Percentiles rank a stretch among this genome's conserved stretches.
These are phyloP conservation scores for Oegoconia quadripuncta DNA, from an alignment of 2,888 invertebrate species.

Conservation along the genomic window DNA sequence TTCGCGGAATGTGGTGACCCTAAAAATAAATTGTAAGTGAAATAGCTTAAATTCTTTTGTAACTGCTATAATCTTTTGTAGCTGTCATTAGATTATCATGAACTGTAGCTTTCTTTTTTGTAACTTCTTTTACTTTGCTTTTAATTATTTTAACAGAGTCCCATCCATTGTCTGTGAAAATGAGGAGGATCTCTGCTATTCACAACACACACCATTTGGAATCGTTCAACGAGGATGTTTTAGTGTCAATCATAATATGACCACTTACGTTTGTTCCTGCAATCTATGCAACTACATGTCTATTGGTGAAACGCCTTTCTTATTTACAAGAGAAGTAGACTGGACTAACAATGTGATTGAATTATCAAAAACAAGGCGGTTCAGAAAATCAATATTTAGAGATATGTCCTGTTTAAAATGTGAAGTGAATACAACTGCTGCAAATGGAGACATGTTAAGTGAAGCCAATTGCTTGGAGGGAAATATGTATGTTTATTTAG, in stretches of 20 bases:
- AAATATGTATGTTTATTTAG: constrained; percentile 52
- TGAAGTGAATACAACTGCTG: constrained; percentile 46
- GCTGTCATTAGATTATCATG: too few species aligned
- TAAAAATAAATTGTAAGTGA: constrained; percentile 52
- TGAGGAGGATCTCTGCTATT: constrained; percentile 54
- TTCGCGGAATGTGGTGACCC: constrained; percentile 46
- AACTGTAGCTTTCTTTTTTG: too few species aligned
- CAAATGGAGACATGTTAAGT: constrained; percentile 31
- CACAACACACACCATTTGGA: constrained; percentile 63
- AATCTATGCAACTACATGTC: constrained; percentile 63
- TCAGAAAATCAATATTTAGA: constrained; percentile 50
- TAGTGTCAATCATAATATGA: constrained; percentile 46
- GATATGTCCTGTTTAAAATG: constrained; percentile 60
- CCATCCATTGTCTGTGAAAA: constrained; percentile 41
- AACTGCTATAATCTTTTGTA: too few species aligned
- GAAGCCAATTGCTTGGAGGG: constrained; percentile 53
- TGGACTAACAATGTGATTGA: constrained; percentile 60
- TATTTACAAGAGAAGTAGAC: constrained; percentile 45
- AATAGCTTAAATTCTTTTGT: too few species aligned
- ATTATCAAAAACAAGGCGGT: constrained; percentile 45
- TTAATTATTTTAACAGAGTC: constrained; percentile 40
- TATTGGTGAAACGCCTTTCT: constrained; percentile 55
- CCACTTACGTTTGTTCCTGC: constrained; percentile 58
- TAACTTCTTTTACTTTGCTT: constrained; percentile 17
- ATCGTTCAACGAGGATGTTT: constrained; percentile 59